These are phyloP conservation scores for Mycteria americana DNA, from an alignment of 2,797 vertebrate genomes.

Conservation along the genomic window DNA sequence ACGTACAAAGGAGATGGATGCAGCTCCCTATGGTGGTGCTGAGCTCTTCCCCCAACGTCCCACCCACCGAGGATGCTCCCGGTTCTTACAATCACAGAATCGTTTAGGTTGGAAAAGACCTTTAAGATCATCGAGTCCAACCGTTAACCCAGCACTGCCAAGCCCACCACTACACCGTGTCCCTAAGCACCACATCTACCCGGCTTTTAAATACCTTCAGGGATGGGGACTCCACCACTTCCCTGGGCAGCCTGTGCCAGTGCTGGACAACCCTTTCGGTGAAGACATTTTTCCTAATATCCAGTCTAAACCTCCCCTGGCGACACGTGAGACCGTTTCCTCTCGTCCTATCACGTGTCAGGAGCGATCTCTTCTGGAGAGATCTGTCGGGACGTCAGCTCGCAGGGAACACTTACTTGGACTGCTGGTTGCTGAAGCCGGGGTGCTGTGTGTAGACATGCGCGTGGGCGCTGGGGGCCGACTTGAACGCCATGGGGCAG, in stretches of 20 bases:
- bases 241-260: too few species aligned
- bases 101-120: not conserved
- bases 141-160: too few species aligned
- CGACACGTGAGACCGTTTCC: not conserved
- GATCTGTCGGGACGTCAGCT: rapidly evolving
- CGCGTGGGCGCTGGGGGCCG: conserved; percentile 86
- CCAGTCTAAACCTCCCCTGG: too few species aligned
- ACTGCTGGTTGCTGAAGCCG: conserved; percentile 80
- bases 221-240: too few species aligned
- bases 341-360: not conserved
- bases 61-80: not conserved
- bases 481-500: conserved; percentile 99
- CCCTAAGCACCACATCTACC: too few species aligned
- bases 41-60: not conserved
- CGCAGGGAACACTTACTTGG: conserved; percentile 76
- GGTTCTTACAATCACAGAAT: not conserved
- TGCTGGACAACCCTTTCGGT: too few species aligned
- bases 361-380: not conserved
- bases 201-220: too few species aligned
- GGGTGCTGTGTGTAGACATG: conserved; percentile 91
- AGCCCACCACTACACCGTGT: too few species aligned
- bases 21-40: not conserved
- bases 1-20: not conserved
- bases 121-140: not conserved
- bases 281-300: too few species aligned